phyloP scores from a whole-genome alignment of 1,140 invertebrate genomes.

The Hyles euphorbiae region DNA sequence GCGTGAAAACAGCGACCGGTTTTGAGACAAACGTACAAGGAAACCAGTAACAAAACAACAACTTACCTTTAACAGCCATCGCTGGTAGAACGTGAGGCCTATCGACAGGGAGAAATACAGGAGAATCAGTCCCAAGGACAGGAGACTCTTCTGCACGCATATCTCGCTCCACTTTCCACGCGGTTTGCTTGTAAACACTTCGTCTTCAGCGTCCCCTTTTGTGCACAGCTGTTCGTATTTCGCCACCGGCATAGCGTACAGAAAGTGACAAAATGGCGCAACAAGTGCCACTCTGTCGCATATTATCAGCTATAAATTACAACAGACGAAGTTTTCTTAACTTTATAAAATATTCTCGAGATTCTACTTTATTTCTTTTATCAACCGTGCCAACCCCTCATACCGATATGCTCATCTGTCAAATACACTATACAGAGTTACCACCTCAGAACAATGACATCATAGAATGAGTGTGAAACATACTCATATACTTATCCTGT shows the following conservation, averaged over 20 bases:
- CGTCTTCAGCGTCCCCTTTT: constrained; percentile 57
- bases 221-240: constrained; percentile 71
- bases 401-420: too few relatives aligned
- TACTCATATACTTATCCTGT: too few relatives aligned
- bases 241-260: constrained; percentile 51
- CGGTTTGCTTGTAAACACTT: constrained; percentile 50
- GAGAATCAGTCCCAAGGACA: constrained; percentile 78
- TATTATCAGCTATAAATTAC: constrained; percentile 36
- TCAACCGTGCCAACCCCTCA: too few relatives aligned
- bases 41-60: too few relatives aligned
- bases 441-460: too few relatives aligned
- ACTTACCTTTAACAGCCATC: constrained; percentile 91
- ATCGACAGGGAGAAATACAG: constrained; percentile 94
- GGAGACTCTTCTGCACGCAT: constrained; percentile 57
- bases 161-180: constrained; percentile 55
- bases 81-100: constrained; percentile 97
- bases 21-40: too few relatives aligned
- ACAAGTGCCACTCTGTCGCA: constrained; percentile 31
- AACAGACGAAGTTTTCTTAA: constrained; percentile 19
- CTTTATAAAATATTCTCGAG: background rate
- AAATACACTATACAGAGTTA: too few relatives aligned
- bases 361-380: background rate
- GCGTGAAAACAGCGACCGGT: too few relatives aligned
- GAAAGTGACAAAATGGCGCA: constrained; percentile 1
- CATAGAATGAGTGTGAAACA: too few relatives aligned